Evolutionary conservation across 2,113 vertebrate genomes (phyloP), one percentile per base, ranked within the genome.

Genomic region (Nanger granti): DNA sequence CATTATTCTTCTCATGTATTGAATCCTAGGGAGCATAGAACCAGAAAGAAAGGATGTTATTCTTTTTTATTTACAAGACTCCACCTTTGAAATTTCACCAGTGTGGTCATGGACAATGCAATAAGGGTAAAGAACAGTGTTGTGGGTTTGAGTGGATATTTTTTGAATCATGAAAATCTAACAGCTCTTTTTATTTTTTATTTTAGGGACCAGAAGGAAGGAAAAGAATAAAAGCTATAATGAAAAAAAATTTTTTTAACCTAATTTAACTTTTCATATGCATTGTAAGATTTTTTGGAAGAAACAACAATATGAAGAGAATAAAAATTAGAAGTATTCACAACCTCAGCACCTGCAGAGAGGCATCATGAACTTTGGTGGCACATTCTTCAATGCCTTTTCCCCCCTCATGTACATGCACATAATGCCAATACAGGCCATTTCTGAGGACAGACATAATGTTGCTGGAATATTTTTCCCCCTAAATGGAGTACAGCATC

Each of bases 1-100:
- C 98, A 92, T 99, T 99, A 13, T 96, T 98, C 97, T 98, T 99
- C 90, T 99, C 99, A 79, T 98, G 99, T 95, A 99, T 99, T 0
- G 99, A 99, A 91, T 99, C 99, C 99, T 99, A 55, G 31, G 93
- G 89, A 62, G 8, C 28, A 10, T 9, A 60, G 80, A 44, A 7
- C 54, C 0, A 54, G 69, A 34, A 64, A 91, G n/a, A 12, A 49
- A 34, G n/a, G 1, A 4, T 11, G 1, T 18, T 34, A 14, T 15
- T 54, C 1, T 22, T 41, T 34, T 52, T 37, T 15, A 47, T 3
- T 41, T 14, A 60, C 3, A 14, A 7, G 14, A 8, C 55, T 37
- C 31, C 17, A 7, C 3, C 52, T 82, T 18, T n/a, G 13, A 26
- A 11, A 59, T 3, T 8, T 17, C 29, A 47, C 55, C 15, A 7